Evolutionary conservation across 2,888 invertebrate species (phyloP).

Genomic region (Tethea ocularis): DNA sequence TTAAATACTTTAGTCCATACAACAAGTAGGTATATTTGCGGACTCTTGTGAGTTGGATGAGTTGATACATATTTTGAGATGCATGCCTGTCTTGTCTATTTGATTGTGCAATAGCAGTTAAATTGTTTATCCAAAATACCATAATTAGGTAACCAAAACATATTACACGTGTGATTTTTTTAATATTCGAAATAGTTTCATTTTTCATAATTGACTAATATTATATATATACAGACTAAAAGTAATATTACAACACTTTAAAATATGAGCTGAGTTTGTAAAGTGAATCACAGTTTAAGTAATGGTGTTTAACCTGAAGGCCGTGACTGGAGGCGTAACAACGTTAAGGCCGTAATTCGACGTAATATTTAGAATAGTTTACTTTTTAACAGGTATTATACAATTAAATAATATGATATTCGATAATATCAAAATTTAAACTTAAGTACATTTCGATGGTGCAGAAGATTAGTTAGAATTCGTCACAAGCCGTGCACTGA

Average conservation of each 20-base stretch:
- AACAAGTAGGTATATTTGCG: too few relatives aligned
- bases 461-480: constrained; percentile 30
- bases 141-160: constrained; percentile 14
- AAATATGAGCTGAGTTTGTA: constrained; percentile 72
- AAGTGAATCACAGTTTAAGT: constrained; percentile 78
- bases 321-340: constrained; percentile 58
- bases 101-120: constrained; percentile 17
- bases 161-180: constrained; percentile 15
- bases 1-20: too few relatives aligned
- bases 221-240: constrained; percentile 55
- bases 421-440: constrained; percentile 59
- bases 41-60: neutral
- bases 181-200: constrained; percentile 37
- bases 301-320: constrained; percentile 71
- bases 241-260: constrained; percentile 42
- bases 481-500: constrained; percentile 30
- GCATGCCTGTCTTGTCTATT: neutral
- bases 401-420: constrained; percentile 40
- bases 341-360: constrained; percentile 60
- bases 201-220: constrained; percentile 59
- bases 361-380: constrained; percentile 52
- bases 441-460: constrained; percentile 67
- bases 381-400: constrained; percentile 37
- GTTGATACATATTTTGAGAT: neutral
- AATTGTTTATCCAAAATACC: constrained; percentile 14